Evolutionary conservation across 2,888 invertebrate species (phyloP), one percentile per base, ranked within the genome.

Genomic region (Lasioglossum marginatum): DNA sequence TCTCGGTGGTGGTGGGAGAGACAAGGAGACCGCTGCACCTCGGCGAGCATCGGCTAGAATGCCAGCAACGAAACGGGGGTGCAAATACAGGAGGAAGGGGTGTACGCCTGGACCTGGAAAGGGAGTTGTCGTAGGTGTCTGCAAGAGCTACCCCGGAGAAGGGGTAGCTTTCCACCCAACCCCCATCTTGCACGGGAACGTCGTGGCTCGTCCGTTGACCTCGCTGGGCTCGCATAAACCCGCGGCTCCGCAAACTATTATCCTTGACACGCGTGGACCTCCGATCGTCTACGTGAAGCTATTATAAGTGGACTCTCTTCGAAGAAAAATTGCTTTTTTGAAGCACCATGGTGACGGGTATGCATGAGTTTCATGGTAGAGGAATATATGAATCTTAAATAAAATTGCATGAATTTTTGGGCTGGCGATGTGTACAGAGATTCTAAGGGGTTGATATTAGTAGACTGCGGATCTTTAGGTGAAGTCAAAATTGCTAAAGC

Each of bases 191-290:
- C 87, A 89, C 81, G 88, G 80, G 87, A 87, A 87, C 86, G 82
- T 88, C 92, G 89, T 79, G 90, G 93, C 92, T 93, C 93, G 94
- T 92, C 90, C 93, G 92, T 93, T 94, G 94, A 94, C 93, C 93
- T 89, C 93, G 92, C 88, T 88, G 87, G 86, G 86, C 87, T 88
- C 87, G 92, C 92, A 92, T 93, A 92, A 79, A 93, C 93, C 92
- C 89, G 91, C 91, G 78, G 90, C 86, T 80, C 86, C 83, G 91
- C 52, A n/a, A 52, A 92, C 93, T 93, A 94, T 94, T 94, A 94
- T 95, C 93, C 93, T 88, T 45, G 31, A 45, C 83, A 73, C 77
- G 84, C 83, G 80, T 91, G 92, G 93, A 93, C 92, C 92, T 91
- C 91, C 92, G 91, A 92, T 77, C 66, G 14, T 45, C 23, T 40